Conservation (phyloP, 2,797 vertebrate species). For the Alca torda region DNA sequence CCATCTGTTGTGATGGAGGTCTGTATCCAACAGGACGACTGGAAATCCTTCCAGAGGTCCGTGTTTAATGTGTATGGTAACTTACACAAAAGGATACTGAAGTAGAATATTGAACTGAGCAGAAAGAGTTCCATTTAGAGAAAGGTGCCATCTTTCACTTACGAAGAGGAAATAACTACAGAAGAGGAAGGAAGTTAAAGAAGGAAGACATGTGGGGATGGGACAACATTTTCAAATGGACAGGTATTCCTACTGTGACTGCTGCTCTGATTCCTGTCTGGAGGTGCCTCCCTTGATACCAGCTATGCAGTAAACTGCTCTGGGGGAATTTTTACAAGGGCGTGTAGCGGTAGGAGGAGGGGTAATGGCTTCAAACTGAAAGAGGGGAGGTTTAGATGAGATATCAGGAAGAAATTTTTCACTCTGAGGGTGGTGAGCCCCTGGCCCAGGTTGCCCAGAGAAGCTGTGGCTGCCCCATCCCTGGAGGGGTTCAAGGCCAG, state of each 20-base stretch:
- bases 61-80: neutral
- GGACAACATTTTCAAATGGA: neutral
- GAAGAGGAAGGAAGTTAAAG: neutral
- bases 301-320: neutral
- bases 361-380: too few species aligned
- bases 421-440: too few species aligned
- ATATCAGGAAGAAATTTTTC: too few species aligned
- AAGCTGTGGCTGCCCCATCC: too few species aligned
- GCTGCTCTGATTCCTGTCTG: fast-evolving
- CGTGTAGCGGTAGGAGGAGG: too few species aligned
- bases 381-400: too few species aligned
- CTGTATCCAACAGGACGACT: neutral
- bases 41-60: neutral
- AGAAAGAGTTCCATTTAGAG: neutral
- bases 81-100: neutral
- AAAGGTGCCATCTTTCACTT: neutral
- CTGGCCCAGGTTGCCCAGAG: too few species aligned
- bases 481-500: neutral
- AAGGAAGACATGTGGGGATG: fast-evolving
- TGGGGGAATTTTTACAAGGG: too few species aligned
- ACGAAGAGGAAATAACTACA: neutral
- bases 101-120: neutral
- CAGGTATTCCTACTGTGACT: fast-evolving
- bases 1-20: neutral
- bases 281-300: fast-evolving